These are phyloP conservation scores for Bubo scandiacus DNA, from an alignment of 2,113 vertebrate genomes.

Conservation along the genomic window DNA sequence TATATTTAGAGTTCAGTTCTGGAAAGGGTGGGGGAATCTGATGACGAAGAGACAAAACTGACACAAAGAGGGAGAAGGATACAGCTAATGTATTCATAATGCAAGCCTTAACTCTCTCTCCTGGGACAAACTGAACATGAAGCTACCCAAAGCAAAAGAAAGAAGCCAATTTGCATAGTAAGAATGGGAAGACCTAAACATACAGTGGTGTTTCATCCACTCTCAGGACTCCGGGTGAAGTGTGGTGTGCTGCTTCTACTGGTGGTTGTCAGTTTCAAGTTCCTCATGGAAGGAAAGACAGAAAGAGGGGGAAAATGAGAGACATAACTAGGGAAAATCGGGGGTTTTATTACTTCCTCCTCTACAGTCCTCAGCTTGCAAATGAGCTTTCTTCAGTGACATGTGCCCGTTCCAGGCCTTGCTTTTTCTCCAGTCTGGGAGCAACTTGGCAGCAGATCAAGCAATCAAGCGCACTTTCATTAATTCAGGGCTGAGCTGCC, in stretches of 20 bases:
- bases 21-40: neutral
- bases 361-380: neutral
- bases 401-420: neutral
- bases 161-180: neutral
- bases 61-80: neutral
- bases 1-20: neutral
- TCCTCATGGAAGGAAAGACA: neutral
- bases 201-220: neutral
- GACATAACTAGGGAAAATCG: neutral
- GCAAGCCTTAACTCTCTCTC: neutral
- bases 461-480: neutral
- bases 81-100: neutral
- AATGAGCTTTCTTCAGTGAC: neutral
- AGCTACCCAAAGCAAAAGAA: conserved; percentile 5
- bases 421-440: neutral
- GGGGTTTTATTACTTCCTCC: neutral
- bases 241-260: neutral
- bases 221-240: neutral
- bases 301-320: neutral
- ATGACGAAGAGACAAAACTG: neutral
- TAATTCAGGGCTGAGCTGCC: neutral
- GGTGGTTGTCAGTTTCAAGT: neutral
- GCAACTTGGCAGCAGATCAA: conserved; percentile 8
- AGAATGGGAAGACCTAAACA: neutral
- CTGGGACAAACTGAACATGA: neutral